Conservation (phyloP, 2,113 vertebrate genomes). For the Corythaeola cristata region DNA sequence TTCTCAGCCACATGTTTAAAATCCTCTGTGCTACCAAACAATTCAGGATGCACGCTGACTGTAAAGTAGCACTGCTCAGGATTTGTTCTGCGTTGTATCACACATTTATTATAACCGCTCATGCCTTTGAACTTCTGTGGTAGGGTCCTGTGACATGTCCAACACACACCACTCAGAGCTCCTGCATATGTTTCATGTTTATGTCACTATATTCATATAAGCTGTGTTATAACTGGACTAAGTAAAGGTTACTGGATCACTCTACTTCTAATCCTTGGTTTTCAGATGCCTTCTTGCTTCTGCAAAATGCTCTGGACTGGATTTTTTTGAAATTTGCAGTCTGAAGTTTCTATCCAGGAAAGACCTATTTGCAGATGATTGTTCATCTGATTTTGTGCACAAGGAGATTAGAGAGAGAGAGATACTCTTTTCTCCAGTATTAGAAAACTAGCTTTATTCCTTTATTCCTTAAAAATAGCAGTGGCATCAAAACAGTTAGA, state of each 20-base stretch:
- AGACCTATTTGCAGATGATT: background rate
- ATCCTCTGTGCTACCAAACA: background rate
- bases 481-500: background rate
- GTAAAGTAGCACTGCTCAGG: background rate
- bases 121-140: conserved; percentile 27
- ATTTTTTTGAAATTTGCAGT: background rate
- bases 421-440: background rate
- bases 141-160: conserved; percentile 45
- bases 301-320: background rate
- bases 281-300: conserved; percentile 26
- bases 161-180: conserved; percentile 35
- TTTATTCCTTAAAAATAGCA: background rate
- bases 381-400: background rate
- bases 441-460: background rate
- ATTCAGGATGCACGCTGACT: background rate
- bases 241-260: conserved; percentile 24
- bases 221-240: background rate
- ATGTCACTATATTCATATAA: conserved; percentile 50
- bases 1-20: background rate
- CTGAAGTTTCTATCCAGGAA: background rate
- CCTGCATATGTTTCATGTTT: conserved; percentile 43
- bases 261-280: background rate
- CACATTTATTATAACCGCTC: conserved; percentile 35
- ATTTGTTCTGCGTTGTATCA: conserved; percentile 44
- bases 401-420: background rate